Conservation (phyloP, 2,113 vertebrate genomes). For the Ceratotherium simum region DNA sequence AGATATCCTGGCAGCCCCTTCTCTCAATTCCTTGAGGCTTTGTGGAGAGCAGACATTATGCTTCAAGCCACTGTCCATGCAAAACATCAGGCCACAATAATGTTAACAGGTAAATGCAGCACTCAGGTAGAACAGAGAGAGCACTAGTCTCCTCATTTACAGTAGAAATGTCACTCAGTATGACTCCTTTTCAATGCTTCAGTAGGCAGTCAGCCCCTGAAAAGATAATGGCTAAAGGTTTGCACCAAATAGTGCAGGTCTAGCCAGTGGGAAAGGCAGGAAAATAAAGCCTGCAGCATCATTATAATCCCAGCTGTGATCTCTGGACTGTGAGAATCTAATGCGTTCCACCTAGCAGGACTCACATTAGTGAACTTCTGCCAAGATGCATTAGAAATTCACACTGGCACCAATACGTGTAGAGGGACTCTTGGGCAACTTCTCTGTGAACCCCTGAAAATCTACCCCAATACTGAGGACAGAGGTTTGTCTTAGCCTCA, state of each 20-base stretch:
- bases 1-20: background rate
- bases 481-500: background rate
- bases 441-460: background rate
- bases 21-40: slow-evolving; percentile 50
- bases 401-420: background rate
- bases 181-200: slow-evolving; percentile 24
- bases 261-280: background rate
- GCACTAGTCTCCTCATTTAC: background rate
- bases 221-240: background rate
- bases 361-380: background rate
- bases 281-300: background rate
- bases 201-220: background rate
- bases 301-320: background rate
- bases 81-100: slow-evolving; percentile 5
- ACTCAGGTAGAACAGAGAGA: slow-evolving; percentile 4
- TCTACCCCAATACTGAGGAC: background rate
- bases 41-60: slow-evolving; percentile 29
- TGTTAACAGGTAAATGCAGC: background rate
- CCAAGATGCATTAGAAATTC: background rate
- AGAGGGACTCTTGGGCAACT: background rate
- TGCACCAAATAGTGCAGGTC: background rate
- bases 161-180: background rate
- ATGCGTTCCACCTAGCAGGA: background rate
- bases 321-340: background rate
- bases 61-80: background rate